phyloP scores from a whole-genome alignment of 2,113 vertebrate species.

The Redunca redunca region DNA sequence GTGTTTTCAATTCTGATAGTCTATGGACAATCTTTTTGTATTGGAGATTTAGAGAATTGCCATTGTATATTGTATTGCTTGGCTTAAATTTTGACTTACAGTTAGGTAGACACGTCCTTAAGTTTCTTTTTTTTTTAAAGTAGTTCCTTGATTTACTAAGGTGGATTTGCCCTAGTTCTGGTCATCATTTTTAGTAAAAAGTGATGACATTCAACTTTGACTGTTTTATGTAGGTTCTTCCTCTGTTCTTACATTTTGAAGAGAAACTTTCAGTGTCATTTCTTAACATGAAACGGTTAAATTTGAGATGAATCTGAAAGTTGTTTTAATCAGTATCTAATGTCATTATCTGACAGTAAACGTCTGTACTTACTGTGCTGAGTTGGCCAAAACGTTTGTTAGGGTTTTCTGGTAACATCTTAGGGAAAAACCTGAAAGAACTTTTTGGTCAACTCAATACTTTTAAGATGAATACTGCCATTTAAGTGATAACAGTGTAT shows the following conservation, averaged over 20 bases:
- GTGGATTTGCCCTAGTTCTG: not conserved
- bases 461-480: not conserved
- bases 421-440: not conserved
- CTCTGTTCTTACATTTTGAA: not conserved
- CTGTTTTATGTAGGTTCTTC: not conserved
- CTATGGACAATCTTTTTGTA: not conserved
- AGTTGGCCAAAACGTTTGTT: not conserved
- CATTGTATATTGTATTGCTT: not conserved
- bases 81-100: not conserved
- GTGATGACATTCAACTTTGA: not conserved
- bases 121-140: not conserved
- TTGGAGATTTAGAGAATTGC: not conserved
- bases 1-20: not conserved
- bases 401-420: not conserved
- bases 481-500: not conserved
- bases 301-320: not conserved
- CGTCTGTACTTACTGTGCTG: not conserved
- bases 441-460: not conserved
- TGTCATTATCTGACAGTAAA: not conserved
- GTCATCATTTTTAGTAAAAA: constrained; percentile 20
- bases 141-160: constrained; percentile 4
- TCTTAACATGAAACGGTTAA: not conserved
- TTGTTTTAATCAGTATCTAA: not conserved
- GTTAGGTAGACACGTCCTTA: not conserved
- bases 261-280: not conserved